Percentiles rank a stretch among this genome's conserved stretches.
Evolutionary conservation across 2,113 vertebrate genomes (phyloP).

Genomic region (Pollimyrus isidori): DNA sequence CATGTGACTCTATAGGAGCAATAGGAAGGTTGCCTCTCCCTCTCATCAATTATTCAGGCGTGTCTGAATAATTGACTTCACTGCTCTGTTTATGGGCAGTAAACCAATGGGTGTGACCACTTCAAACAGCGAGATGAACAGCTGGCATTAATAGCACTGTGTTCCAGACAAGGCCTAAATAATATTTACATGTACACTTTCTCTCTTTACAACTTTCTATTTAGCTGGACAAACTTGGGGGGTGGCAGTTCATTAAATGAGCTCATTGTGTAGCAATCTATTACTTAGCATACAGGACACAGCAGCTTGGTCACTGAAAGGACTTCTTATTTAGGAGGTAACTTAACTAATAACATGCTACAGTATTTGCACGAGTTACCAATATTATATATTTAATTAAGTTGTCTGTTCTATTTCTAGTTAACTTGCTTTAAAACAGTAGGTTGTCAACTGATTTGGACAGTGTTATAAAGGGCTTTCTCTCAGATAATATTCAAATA

Average conservation of each 20-base stretch:
- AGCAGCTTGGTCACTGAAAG: neutral
- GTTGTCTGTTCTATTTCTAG: neutral
- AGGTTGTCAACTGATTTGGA: neutral
- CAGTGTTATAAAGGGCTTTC: neutral
- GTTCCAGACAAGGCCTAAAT: conserved; percentile 9
- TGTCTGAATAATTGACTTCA: neutral
- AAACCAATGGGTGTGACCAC: neutral
- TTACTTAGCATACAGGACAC: neutral
- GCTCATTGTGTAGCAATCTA: neutral
- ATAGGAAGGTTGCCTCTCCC: neutral
- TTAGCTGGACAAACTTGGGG: neutral
- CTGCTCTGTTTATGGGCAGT: neutral
- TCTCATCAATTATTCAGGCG: neutral
- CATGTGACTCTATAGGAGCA: neutral
- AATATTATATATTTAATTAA: neutral
- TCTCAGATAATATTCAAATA: neutral
- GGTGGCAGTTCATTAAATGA: neutral
- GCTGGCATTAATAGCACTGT: neutral
- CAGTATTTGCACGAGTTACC: neutral
- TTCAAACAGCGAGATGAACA: neutral
- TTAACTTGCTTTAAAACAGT: neutral
- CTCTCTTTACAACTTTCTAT: conserved; percentile 9
- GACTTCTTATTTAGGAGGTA: neutral
- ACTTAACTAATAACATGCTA: neutral
- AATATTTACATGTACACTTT: neutral